Base-by-base conservation (phyloP, 2,888 invertebrate species). In the Ectobius pallidus region DNA sequence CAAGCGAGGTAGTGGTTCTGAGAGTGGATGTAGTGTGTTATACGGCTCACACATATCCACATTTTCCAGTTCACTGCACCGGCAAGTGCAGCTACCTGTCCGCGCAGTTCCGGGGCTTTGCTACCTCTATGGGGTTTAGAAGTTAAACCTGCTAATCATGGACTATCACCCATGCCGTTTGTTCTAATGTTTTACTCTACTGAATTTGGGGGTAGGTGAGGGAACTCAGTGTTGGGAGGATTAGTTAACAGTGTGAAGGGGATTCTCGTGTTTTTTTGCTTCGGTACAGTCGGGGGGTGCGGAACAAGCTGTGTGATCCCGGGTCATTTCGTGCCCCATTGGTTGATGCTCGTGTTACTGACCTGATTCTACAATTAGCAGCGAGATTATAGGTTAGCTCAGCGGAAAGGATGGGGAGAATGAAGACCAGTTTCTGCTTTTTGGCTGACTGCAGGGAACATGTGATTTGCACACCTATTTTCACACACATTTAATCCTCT, bases 21-120 rank as follows among this genome's bases (percentile, higher is more conserved):
- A n/a, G n/a, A n/a, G n/a, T n/a, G n/a, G n/a, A n/a, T n/a, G n/a
- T n/a, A n/a, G n/a, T n/a, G n/a, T n/a, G n/a, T n/a, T n/a, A n/a
- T n/a, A n/a, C n/a, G n/a, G n/a, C n/a, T n/a, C n/a, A n/a, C n/a
- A 34, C 62, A 20, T 34, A 32, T 67, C 30, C 22, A 14, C 27
- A 67, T 42, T 42, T 65, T 65, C 20, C 25, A 42, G 39, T 18
- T 65, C 42, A 42, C 4, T 67, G 61, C 61, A 42, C 44, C 18
- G 18, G 14, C 55, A 70, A 70, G 70, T 70, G 70, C 70, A 58
- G 27, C 70, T 44, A 61, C 70, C 70, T 70, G 70, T 70, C 70
- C 42, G 18, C n/a, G n/a, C n/a, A n/a, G n/a, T n/a, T n/a, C n/a
- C n/a, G n/a, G n/a, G n/a, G n/a, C n/a, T n/a, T n/a, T n/a, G n/a